Conservation (phyloP, 2,113 vertebrate species). For the Pomatostomus ruficeps region DNA sequence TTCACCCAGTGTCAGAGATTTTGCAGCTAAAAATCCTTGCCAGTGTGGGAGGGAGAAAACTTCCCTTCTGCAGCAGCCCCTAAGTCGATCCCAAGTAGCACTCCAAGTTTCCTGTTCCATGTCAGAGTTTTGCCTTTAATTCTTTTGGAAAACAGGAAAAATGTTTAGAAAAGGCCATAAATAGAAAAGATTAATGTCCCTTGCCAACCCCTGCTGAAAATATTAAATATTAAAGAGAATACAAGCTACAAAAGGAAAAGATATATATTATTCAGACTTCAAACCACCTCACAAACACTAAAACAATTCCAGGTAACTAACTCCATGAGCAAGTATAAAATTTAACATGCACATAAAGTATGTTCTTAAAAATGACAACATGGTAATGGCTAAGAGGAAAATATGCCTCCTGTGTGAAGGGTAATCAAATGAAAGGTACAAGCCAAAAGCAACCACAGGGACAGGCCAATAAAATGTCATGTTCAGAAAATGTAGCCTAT, state of each 20-base stretch:
- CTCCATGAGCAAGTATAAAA: not conserved
- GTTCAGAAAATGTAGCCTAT: not conserved
- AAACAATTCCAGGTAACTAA: slow-evolving; percentile 12
- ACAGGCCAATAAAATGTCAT: not conserved
- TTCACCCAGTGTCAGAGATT: not conserved
- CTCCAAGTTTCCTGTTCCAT: not conserved
- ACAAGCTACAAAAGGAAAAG: not conserved
- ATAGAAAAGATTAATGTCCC: not conserved
- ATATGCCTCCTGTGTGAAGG: not conserved
- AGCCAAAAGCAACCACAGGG: not conserved
- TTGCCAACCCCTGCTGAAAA: not conserved
- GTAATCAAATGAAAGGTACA: not conserved
- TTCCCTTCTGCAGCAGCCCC: not conserved
- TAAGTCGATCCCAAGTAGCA: not conserved
- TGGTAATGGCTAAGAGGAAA: not conserved
- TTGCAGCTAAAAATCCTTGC: not conserved
- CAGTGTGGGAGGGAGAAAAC: not conserved
- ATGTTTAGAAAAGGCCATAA: not conserved
- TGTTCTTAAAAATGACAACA: slow-evolving; percentile 17
- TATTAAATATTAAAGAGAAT: slow-evolving; percentile 4
- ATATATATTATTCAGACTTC: not conserved
- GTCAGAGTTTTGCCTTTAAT: not conserved
- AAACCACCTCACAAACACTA: not conserved
- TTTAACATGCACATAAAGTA: slow-evolving; percentile 1
- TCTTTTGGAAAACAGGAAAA: not conserved